These are phyloP conservation scores for Clepsis dumicolana DNA, from an alignment of 2,888 invertebrate species.

Conservation along the genomic window DNA sequence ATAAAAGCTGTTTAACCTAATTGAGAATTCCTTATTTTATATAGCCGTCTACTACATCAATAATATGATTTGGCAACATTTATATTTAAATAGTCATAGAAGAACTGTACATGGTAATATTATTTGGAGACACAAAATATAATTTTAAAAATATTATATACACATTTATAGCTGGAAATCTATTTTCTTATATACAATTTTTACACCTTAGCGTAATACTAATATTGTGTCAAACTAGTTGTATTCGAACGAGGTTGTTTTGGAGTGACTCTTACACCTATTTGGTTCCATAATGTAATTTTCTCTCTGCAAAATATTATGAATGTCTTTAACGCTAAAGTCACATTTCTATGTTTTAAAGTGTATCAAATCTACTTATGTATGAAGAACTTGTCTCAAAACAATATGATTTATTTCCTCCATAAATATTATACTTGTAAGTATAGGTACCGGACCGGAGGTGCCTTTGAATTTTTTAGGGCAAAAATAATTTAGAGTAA, in stretches of 20 bases:
- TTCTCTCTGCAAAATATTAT: slow-evolving; percentile 9
- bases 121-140: slow-evolving; percentile 5
- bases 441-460: too few relatives aligned
- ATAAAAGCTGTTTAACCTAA: not conserved
- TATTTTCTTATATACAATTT: slow-evolving; percentile 21
- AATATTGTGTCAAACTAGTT: not conserved
- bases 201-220: not conserved
- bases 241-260: not conserved
- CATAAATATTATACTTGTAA: not conserved
- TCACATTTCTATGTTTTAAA: not conserved
- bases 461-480: too few relatives aligned
- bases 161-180: slow-evolving; percentile 18
- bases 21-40: not conserved
- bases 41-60: not conserved
- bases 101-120: not conserved
- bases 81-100: not conserved
- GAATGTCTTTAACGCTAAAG: not conserved
- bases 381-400: too few relatives aligned
- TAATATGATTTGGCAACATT: slow-evolving; percentile 23
- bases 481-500: too few relatives aligned
- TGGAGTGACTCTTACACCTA: slow-evolving; percentile 25
- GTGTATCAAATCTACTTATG: not conserved
- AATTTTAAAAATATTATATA: slow-evolving; percentile 20
- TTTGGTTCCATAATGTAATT: slow-evolving; percentile 36
- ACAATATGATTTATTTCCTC: not conserved